Percentiles rank a stretch among this genome's conserved stretches.
These are phyloP conservation scores for Sardina pilchardus DNA, from an alignment of 2,113 vertebrate genomes.

Conservation along the genomic window DNA sequence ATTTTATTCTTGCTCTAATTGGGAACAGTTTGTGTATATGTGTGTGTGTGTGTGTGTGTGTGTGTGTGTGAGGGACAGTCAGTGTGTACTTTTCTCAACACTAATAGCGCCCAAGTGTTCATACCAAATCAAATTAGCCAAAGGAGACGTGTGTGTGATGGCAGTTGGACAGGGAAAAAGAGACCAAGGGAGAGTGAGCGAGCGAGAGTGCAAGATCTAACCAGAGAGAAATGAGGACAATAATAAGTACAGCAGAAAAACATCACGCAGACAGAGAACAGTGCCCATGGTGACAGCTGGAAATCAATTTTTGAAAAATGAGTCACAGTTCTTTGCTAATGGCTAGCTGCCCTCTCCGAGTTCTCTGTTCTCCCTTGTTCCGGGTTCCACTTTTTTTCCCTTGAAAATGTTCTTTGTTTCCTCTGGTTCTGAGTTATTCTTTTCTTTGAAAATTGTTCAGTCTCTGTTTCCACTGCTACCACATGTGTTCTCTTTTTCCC, in stretches of 20 bases:
- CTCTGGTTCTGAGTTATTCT: neutral
- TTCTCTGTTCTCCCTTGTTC: neutral
- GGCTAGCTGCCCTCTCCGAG: neutral
- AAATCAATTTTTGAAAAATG: slow-evolving; percentile 6
- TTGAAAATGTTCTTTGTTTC: neutral
- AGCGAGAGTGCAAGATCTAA: neutral
- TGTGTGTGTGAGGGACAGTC: neutral
- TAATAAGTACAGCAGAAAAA: neutral
- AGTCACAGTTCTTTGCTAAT: neutral
- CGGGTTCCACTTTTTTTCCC: neutral
- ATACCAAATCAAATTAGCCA: neutral
- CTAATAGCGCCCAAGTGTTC: neutral
- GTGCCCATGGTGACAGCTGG: neutral
- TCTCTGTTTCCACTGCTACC: neutral
- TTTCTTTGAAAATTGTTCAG: neutral
- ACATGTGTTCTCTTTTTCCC: neutral
- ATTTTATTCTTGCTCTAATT: slow-evolving; percentile 39
- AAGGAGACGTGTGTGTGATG: neutral
- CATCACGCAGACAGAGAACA: neutral
- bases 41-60: neutral
- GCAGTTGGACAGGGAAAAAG: neutral
- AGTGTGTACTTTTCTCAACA: neutral
- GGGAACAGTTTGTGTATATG: slow-evolving; percentile 26
- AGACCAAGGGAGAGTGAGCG: neutral
- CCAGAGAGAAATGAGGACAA: neutral